These are phyloP conservation scores for Rhipidura dahli DNA, from an alignment of 2,113 vertebrate genomes.

Conservation along the genomic window DNA sequence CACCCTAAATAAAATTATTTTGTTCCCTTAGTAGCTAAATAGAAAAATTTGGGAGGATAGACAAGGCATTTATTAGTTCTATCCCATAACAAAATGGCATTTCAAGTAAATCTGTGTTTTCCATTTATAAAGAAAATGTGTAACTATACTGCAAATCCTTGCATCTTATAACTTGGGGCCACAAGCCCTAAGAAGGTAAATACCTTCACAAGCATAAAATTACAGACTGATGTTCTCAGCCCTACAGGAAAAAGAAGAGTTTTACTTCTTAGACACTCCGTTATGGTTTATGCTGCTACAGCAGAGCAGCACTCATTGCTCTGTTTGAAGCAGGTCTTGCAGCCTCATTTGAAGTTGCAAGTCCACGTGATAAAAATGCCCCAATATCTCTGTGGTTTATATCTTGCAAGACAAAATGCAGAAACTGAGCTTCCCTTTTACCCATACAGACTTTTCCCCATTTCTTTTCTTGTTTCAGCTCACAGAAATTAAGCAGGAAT, in stretches of 20 bases:
- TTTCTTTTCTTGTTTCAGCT: neutral
- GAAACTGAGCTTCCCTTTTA: neutral
- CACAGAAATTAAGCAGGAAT: neutral
- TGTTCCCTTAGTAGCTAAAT: neutral
- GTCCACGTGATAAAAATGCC: neutral
- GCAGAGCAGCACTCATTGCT: neutral
- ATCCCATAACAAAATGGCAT: neutral
- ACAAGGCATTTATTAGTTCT: neutral
- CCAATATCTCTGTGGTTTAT: neutral
- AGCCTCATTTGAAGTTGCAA: neutral
- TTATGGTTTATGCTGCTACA: neutral
- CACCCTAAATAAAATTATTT: neutral
- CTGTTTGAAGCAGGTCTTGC: accelerated
- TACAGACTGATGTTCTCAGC: neutral
- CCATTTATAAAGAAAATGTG: neutral
- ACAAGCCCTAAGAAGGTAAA: neutral
- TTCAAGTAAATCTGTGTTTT: neutral
- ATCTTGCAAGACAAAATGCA: neutral
- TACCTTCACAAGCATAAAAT: neutral
- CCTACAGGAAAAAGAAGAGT: neutral
- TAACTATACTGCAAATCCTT: neutral
- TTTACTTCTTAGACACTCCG: neutral
- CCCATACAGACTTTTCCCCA: neutral
- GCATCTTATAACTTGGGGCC: neutral
- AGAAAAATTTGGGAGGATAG: neutral